phyloP scores from a whole-genome alignment of 2,888 invertebrate genomes.

The Drosophila greeni region DNA sequence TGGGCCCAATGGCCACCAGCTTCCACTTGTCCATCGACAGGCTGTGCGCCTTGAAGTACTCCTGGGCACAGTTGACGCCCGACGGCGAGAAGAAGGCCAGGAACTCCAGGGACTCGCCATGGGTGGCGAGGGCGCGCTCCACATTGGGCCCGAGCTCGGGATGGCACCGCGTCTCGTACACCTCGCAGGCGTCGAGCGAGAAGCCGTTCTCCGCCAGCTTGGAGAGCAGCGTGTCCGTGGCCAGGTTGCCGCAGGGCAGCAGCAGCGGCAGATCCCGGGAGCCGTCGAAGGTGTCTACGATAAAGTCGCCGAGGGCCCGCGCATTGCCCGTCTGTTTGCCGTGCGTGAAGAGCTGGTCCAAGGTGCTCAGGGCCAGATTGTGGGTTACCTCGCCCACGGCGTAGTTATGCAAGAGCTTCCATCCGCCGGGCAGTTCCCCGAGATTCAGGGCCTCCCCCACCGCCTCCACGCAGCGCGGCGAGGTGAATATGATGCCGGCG shows the following conservation, averaged over 20 bases:
- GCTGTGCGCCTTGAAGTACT: constrained; percentile 77
- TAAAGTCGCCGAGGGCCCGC: constrained; percentile 79
- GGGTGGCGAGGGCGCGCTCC: constrained; percentile 73
- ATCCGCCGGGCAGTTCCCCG: constrained; percentile 76
- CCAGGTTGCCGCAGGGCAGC: constrained; percentile 81
- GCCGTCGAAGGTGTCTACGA: constrained; percentile 79
- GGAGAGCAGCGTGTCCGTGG: constrained; percentile 80
- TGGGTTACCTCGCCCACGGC: constrained; percentile 81
- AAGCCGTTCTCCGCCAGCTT: constrained; percentile 79
- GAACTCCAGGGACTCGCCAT: constrained; percentile 79
- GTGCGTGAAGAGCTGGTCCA: constrained; percentile 79
- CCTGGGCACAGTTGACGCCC: constrained; percentile 80
- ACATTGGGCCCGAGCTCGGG: constrained; percentile 79
- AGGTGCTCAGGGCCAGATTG: constrained; percentile 78
- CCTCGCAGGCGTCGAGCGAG: constrained; percentile 79
- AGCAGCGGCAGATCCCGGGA: constrained; percentile 79
- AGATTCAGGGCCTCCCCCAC: constrained; percentile 78
- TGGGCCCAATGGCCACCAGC: constrained; percentile 82
- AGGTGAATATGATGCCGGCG: constrained; percentile 81
- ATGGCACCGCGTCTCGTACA: constrained; percentile 81
- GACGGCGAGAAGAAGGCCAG: constrained; percentile 82
- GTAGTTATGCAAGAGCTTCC: constrained; percentile 80
- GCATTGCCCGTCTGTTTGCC: constrained; percentile 82
- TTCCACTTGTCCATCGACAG: constrained; percentile 75
- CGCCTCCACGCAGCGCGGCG: constrained; percentile 81